Percentiles rank a stretch among this genome's conserved stretches.
Evolutionary conservation across 2,888 invertebrate genomes (phyloP).

Genomic region (Dolichomitus sp.): DNA sequence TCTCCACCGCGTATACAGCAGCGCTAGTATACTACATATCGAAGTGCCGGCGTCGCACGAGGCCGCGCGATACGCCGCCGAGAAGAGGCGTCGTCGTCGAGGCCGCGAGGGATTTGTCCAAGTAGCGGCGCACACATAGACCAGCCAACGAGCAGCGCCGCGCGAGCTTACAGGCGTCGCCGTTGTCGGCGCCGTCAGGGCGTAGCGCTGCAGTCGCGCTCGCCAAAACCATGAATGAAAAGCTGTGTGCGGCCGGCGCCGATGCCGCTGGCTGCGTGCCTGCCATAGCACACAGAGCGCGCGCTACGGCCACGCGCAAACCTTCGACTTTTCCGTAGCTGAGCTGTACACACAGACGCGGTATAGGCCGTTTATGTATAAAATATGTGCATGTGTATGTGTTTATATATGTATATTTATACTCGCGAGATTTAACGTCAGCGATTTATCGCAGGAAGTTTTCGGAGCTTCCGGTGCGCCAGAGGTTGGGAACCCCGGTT

Average conservation of each 20-base stretch:
- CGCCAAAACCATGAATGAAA: slow-evolving; percentile 82
- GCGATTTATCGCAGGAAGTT: slow-evolving; percentile 19
- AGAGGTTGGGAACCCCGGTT: slow-evolving; percentile 54
- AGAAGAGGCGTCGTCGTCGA: slow-evolving; percentile 29
- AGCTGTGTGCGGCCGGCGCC: slow-evolving; percentile 59
- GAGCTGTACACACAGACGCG: slow-evolving; percentile 2
- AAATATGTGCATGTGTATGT: not conserved
- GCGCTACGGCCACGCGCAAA: slow-evolving; percentile 60
- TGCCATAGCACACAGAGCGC: slow-evolving; percentile 46
- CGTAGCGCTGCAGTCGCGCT: slow-evolving; percentile 73
- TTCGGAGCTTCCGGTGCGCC: slow-evolving; percentile 9
- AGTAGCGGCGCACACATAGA: slow-evolving; percentile 15
- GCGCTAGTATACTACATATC: not conserved
- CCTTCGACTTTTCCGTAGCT: slow-evolving; percentile 58
- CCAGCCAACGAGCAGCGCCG: slow-evolving; percentile 16
- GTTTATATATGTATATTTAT: not conserved
- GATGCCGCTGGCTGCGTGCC: slow-evolving; percentile 54
- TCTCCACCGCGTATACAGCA: not conserved
- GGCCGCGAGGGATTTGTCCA: slow-evolving; percentile 41
- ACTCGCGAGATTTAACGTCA: slow-evolving; percentile 40
- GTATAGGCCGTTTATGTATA: not conserved
- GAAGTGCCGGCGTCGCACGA: slow-evolving; percentile 30
- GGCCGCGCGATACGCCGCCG: slow-evolving; percentile 8
- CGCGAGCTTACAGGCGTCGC: slow-evolving; percentile 51
- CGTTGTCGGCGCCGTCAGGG: slow-evolving; percentile 61